These are phyloP conservation scores for Proales similis DNA, from an alignment of 1,140 invertebrate genomes.

Conservation along the genomic window DNA sequence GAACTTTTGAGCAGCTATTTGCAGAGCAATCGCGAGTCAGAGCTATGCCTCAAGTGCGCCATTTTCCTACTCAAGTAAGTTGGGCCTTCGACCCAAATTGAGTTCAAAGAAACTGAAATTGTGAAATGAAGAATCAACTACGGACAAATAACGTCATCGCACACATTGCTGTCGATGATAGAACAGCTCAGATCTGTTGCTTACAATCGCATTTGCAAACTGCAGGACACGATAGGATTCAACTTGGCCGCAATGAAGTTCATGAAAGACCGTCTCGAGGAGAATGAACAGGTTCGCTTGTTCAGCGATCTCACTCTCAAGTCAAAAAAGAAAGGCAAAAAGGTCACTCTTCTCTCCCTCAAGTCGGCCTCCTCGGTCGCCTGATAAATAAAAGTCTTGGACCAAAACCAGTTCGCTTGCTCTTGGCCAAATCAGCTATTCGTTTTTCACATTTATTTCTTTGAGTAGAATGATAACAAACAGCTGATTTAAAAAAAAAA, in stretches of 20 bases:
- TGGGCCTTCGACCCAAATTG: not conserved
- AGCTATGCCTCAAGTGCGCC: conserved; percentile 67
- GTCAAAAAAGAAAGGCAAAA: conserved; percentile 62
- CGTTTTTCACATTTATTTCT: no score
- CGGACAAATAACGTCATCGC: conserved; percentile 67
- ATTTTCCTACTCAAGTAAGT: conserved; percentile 67
- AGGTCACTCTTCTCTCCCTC: conserved; percentile 47
- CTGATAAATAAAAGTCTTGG: not conserved
- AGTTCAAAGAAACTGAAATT: conserved; percentile 4
- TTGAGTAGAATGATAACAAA: no score
- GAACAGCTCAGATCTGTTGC: conserved; percentile 62
- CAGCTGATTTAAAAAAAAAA: not conserved
- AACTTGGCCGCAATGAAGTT: conserved; percentile 76
- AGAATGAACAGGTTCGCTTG: conserved; percentile 67
- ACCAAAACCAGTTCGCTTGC: not conserved
- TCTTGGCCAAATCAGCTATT: no score
- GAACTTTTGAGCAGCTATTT: conserved; percentile 62
- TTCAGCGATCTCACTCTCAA: conserved; percentile 70
- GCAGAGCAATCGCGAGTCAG: conserved; percentile 62
- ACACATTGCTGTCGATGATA: conserved; percentile 63
- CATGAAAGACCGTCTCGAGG: conserved; percentile 68
- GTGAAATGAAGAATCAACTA: conserved; percentile 63
- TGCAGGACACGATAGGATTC: conserved; percentile 73
- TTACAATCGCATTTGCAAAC: conserved; percentile 57
- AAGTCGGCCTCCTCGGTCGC: conserved; percentile 31